phyloP scores from a whole-genome alignment of 2,113 vertebrate species.

The Pelobates fuscus region DNA sequence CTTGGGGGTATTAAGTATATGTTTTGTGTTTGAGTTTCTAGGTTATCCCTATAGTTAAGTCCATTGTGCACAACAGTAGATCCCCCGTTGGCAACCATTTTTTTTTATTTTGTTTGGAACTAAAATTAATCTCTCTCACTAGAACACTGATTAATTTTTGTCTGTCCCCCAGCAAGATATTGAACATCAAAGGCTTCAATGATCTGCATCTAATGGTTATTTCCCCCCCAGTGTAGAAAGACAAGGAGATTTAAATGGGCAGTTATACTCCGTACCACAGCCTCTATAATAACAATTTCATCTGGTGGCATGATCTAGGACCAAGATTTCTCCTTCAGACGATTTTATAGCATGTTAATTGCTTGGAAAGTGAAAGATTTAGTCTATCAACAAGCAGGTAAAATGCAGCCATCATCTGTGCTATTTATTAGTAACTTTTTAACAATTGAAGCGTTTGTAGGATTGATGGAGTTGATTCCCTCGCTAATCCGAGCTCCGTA shows the following conservation, averaged over 20 bases:
- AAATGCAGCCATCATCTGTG: neutral
- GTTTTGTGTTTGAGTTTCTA: too few relatives aligned
- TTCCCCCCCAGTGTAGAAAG: neutral
- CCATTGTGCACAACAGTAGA: too few relatives aligned
- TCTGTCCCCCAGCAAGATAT: neutral
- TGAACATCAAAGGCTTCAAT: neutral
- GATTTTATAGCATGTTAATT: slow-evolving; percentile 38
- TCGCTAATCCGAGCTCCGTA: neutral
- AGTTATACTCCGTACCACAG: neutral
- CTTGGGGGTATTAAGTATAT: too few relatives aligned
- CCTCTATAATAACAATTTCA: neutral
- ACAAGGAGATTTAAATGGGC: neutral
- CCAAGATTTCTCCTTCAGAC: neutral
- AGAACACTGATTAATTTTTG: neutral
- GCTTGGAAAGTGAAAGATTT: slow-evolving; percentile 40
- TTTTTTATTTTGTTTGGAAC: too few relatives aligned
- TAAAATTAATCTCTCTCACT: neutral
- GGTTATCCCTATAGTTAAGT: too few relatives aligned
- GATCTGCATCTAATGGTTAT: neutral
- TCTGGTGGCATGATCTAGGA: neutral
- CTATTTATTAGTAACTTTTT: slow-evolving; percentile 35
- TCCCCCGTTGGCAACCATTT: too few relatives aligned
- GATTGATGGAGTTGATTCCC: slow-evolving; percentile 23
- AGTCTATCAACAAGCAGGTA: neutral
- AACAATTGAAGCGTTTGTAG: slow-evolving; percentile 34